Evolutionary conservation across 2,113 vertebrate genomes (phyloP), one percentile per base, ranked within the genome.

Genomic region (Hassar affinis): DNA sequence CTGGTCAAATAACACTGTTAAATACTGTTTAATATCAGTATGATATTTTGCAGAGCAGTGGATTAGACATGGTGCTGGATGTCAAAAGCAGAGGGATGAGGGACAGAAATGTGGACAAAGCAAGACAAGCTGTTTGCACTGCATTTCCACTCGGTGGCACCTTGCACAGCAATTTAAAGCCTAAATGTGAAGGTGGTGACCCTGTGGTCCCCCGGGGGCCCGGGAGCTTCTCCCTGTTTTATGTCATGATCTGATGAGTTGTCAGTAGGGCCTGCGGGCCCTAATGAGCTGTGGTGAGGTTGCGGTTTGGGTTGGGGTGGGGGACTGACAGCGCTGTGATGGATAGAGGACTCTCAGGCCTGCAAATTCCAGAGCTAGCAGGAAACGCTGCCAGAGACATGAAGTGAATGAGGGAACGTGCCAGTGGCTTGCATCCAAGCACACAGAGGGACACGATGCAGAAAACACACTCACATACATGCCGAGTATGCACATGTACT

Each of bases 221-320:
- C 4, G 22, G 76, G 88, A 87, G 88, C 90, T 89, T 89, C 89
- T 91, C 91, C 89, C 85, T 88, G 91, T 91, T 93, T 94, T 90
- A 88, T 92, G 90, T 91, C 93, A 93, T 93, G 92, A 93, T 93
- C 94, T 93, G 92, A 94, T 94, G 92, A 94, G 91, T 91, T 94
- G 93, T 93, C 93, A 94, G 91, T 91, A 91, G 91, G 90, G 91
- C 91, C 92, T 80, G 90, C 87, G 81, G 89, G 88, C 93, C 79
- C 85, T 95, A 94, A 94, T 93, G 93, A 94, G 93, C 92, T 93
- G 92, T 90, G 90, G 90, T 91, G 91, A 88, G 91, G 89, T 86
- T 85, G 84, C 83, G 87, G 88, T 87, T 77, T 79, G 84, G 80
- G 75, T 62, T 76, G 22, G 51, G 66, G 78, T 66, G 86, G 84